Conservation (phyloP, 2,888 invertebrate genomes). For the Apamea monoglypha region DNA sequence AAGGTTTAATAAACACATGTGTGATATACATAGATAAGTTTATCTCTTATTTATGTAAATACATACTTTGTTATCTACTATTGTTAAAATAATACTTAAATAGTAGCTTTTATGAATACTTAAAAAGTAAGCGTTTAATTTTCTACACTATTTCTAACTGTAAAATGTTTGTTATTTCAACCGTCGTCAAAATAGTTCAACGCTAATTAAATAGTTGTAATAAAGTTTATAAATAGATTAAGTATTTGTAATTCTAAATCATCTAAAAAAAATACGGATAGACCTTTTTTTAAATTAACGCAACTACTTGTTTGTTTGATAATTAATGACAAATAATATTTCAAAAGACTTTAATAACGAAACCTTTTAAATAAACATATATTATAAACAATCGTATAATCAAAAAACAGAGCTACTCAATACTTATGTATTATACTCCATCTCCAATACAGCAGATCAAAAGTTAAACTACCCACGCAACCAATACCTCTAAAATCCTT, state of each 20-base stretch:
- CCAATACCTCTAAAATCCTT: constrained; percentile 17
- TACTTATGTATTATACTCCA: neutral
- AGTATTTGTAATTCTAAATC: neutral
- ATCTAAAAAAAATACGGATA: neutral
- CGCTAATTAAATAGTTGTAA: neutral
- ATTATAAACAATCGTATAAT: neutral
- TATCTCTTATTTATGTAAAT: neutral
- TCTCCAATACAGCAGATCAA: neutral
- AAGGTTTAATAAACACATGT: constrained; percentile 46
- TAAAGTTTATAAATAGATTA: neutral
- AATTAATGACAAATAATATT: neutral
- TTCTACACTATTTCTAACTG: neutral
- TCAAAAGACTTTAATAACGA: neutral
- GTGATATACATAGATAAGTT: constrained; percentile 3
- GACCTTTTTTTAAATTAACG: neutral
- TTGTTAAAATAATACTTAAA: neutral
- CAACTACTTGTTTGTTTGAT: neutral
- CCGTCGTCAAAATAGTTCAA: neutral
- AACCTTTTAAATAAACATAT: neutral
- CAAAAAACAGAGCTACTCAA: neutral
- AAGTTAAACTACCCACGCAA: neutral
- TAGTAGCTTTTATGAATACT: neutral
- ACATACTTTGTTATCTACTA: neutral
- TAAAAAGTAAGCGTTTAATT: neutral
- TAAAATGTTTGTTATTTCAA: neutral